A percentile compares a stretch with the other conserved stretches of the same genome.
Conservation (phyloP, 2,888 invertebrate species). For the Acronicta aceris region DNA sequence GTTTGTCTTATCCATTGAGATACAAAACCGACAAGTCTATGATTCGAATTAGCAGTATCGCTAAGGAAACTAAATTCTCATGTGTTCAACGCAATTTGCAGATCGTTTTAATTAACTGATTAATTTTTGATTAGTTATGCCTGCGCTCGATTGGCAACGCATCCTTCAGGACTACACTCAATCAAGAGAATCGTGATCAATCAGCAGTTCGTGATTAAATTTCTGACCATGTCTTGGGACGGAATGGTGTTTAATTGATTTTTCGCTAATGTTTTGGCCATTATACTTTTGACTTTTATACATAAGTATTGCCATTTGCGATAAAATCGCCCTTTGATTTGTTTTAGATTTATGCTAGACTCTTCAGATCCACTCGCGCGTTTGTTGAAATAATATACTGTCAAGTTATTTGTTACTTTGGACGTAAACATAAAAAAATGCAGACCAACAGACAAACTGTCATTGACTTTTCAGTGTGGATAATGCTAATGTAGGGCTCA, state of each 20-base stretch:
- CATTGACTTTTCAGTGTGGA: too few relatives aligned
- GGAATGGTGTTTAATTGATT: conserved; percentile 45
- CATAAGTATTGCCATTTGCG: background rate
- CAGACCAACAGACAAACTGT: too few relatives aligned
- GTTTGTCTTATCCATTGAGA: too few relatives aligned
- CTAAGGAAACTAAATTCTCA: conserved; percentile 34
- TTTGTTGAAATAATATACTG: too few relatives aligned
- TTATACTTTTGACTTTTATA: background rate
- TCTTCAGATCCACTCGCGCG: too few relatives aligned
- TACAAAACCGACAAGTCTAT: too few relatives aligned
- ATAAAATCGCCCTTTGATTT: background rate
- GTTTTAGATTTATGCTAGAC: too few relatives aligned
- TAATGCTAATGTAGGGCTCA: too few relatives aligned
- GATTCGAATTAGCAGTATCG: background rate
- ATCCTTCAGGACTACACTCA: conserved; percentile 50
- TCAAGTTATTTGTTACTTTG: too few relatives aligned
- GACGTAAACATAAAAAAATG: too few relatives aligned
- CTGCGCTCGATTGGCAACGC: conserved; percentile 36
- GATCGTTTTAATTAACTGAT: conserved; percentile 44
- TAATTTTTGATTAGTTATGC: conserved; percentile 46
- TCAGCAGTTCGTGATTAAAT: conserved; percentile 32
- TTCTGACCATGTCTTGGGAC: conserved; percentile 22
- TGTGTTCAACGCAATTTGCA: conserved; percentile 15
- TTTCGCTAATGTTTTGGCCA: conserved; percentile 24
- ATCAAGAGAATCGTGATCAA: conserved; percentile 46